Conservation (phyloP, 2,113 vertebrate species). For the Corythoichthys intestinalis region DNA sequence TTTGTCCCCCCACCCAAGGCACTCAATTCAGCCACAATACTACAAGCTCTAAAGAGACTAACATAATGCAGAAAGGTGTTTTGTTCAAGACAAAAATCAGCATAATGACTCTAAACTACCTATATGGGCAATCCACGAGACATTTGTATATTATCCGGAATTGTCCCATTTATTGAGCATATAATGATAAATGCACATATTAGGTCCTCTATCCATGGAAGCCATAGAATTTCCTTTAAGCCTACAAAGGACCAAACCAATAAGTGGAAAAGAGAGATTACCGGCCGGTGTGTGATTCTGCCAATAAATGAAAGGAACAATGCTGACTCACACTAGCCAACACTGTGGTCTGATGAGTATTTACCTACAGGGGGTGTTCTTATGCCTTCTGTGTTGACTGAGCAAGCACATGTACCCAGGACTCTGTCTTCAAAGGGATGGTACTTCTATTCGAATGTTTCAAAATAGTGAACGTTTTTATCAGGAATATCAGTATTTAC, state of each 20-base stretch:
- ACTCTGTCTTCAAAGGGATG: conserved; percentile 52
- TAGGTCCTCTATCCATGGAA: conserved; percentile 59
- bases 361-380: conserved; percentile 59
- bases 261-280: conserved; percentile 45
- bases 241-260: conserved; percentile 43
- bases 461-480: conserved; percentile 8
- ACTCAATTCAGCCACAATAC: not conserved
- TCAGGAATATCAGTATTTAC: not conserved
- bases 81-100: not conserved
- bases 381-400: conserved; percentile 63
- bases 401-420: conserved; percentile 63
- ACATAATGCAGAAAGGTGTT: not conserved
- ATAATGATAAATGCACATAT: conserved; percentile 57
- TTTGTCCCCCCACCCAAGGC: not conserved
- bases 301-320: conserved; percentile 63
- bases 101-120: not conserved
- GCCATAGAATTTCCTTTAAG: conserved; percentile 44
- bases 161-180: conserved; percentile 19
- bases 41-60: not conserved
- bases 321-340: conserved; percentile 62
- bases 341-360: conserved; percentile 65
- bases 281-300: conserved; percentile 44
- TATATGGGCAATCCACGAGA: conserved; percentile 7
- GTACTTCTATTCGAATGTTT: conserved; percentile 29
- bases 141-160: not conserved